Evolutionary conservation across 2,113 vertebrate species (phyloP), one percentile per base, ranked within the genome.

Genomic region (Setophaga kirtlandii): DNA sequence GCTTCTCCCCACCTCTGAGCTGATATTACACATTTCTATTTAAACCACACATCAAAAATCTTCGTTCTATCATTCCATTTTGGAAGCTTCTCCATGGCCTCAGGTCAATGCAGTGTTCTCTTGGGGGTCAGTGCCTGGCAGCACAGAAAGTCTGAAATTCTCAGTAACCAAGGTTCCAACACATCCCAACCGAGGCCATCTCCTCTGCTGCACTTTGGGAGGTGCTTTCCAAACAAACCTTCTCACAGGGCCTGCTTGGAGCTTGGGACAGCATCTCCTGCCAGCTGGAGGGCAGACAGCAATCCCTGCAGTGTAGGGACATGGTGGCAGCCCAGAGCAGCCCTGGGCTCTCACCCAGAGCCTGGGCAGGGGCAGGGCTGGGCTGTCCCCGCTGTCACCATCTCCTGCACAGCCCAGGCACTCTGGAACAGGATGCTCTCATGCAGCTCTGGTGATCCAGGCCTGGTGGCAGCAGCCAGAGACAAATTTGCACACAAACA

Each of bases 401-500:
- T 4, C 2, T 30, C 86, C 83, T 49, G 91, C 70, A 27, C 37
- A 46, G 67, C 47, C 56, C 22, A 0, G 60, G 49, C 49, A 27
- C 33, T 39, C n/a, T 74, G 55, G 5, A 2, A 27, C 15, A 1
- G 8, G 25, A 35, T 9, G 24, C 12, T 84, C 42, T 67, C 2
- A 0, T 15, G 63, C 23, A 24, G 1, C 44, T 39, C 50, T 62
- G 71, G 37, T 37, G 37, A 37, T 37, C 37, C 37, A 37, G 37
- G 37, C 37, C 37, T 37, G 37, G 37, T 37, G 37, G 37, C 37
- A 37, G 37, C 37, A 37, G 37, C 37, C 37, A 37, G 37, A 81
- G 80, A 59, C 50, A 35, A 56, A 37, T 90, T 64, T 87, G 44
- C 77, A 71, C 89, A 37, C 12, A 84, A 86, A 74, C 80, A 94